A percentile compares a stretch with the other conserved stretches of the same genome.
Evolutionary conservation across 2,113 vertebrate species (phyloP).

Genomic region (Mesitornis unicolor): DNA sequence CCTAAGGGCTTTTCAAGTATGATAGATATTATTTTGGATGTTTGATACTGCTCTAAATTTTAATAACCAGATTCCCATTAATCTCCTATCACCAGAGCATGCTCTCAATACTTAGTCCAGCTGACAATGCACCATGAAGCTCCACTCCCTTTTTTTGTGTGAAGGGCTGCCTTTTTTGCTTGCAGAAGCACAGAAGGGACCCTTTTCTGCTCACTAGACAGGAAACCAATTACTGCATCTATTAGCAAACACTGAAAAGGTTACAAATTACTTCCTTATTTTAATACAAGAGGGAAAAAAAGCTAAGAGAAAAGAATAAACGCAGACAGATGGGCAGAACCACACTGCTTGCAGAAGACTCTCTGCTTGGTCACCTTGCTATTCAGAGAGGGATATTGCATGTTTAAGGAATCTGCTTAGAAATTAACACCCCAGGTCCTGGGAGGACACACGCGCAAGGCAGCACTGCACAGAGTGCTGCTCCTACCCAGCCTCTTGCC

Average conservation of each 20-base stretch:
- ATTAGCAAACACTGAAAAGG: not conserved
- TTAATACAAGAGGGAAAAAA: not conserved
- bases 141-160: not conserved
- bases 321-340: not conserved
- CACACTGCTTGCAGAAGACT: not conserved
- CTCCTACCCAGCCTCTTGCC: not conserved
- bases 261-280: not conserved
- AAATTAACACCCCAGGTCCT: not conserved
- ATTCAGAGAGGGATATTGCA: not conserved
- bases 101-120: not conserved
- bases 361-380: not conserved
- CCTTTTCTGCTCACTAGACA: not conserved
- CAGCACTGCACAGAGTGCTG: not conserved
- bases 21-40: not conserved
- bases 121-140: fast-evolving
- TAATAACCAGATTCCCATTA: not conserved
- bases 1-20: not conserved
- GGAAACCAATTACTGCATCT: not conserved
- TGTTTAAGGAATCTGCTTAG: not conserved
- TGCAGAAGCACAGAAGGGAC: not conserved
- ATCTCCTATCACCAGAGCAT: not conserved
- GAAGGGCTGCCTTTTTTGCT: not conserved
- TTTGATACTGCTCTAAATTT: not conserved
- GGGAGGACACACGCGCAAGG: not conserved
- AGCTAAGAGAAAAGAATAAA: not conserved